Base-by-base conservation (phyloP, 2,113 vertebrate genomes). In the Poeciliopsis prolifica region DNA sequence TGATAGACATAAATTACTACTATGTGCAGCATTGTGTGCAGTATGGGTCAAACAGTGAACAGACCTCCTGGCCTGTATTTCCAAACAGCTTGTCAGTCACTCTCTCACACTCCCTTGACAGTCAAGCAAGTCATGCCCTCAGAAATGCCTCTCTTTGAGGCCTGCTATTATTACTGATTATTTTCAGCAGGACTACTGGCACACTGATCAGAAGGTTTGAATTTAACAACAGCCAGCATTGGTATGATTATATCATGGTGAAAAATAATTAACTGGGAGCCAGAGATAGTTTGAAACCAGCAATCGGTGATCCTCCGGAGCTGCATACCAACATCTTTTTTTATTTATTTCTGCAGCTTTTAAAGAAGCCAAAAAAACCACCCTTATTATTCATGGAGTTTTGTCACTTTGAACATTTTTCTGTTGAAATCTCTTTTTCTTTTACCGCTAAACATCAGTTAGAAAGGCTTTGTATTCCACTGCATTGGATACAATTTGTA, bases 81-180 rank as follows among this genome's bases (percentile, higher is more conserved):
- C 30, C 68, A n/a, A 58, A 31, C 29, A 33, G 67, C 42, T 51
- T 30, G 42, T 51, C 67, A 68, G 19, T 58, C 68, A 69, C 29
- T 33, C 48, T 70, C 30, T 58, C 5, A 31, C 29, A 58, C 51
- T 60, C 30, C 30, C 51, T 33, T 24, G 29, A 54, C 58, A 19
- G 44, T 48, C 40, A 48, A 68, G 15, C n/a, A 42, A 48, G 40
- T 68, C 40, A 48, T 28, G 40, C 24, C 40, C 66, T 44, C 35
- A 19, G 29, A 67, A 44, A 48, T 19, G 35, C 28, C 9, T 68
- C 8, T 30, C 7, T 48, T 68, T 48, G 8, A 29, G 40, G 15
- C 40, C 17, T 28, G 40, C n/a, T 66, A 26, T 66, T 42, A 4
- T 24, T 33, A 66, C 35, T 42, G 51, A 58, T 58, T 58, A 58